Evolutionary conservation across 1,140 invertebrate genomes (phyloP), one percentile per base, ranked within the genome.

Genomic region (Olivierus martensii): DNA sequence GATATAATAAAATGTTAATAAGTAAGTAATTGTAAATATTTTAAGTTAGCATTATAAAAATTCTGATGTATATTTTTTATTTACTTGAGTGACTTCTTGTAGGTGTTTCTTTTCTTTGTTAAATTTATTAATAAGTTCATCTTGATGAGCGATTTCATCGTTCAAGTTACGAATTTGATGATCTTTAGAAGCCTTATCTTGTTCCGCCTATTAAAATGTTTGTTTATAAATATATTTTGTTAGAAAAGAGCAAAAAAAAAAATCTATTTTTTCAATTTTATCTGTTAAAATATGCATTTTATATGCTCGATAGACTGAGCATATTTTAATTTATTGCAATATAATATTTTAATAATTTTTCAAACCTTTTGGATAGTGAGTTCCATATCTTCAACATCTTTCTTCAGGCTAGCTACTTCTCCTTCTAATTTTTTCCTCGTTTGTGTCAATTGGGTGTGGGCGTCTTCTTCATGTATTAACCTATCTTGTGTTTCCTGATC

Each of bases 141-240:
- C 95, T 73, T 98, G 94, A 72, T 94, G 88, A 63, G 92, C 90
- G 75, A 99, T 98, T 72, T 96, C 92, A 65, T 95, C 95, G 73
- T 98, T 96, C 67, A 98, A 80, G 73, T 92, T 97, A 65, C 92
- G 83, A 73, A 99, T 98, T 74, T 99, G 95, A 75, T 98, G 92
- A 68, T 99, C 95, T 70, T 96, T 95, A 67, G 90, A 93, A 59
- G 88, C 84, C 73, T 97, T 97, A 71, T 98, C 93, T 73, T 94
- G 72, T 61, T 80, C 78, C 53, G 75, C 67, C 67, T 77, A 61
- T n/a, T 19, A 28, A 28, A 28, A 28, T n/a, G n/a, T n/a, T n/a
- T n/a, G n/a, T n/a, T n/a, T n/a, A n/a, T n/a, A n/a, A n/a, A n/a
- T n/a, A n/a, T n/a, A n/a, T n/a, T n/a, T n/a, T n/a, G n/a, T n/a